Base-by-base conservation (phyloP, 2,113 vertebrate species). In the Lontra canadensis region DNA sequence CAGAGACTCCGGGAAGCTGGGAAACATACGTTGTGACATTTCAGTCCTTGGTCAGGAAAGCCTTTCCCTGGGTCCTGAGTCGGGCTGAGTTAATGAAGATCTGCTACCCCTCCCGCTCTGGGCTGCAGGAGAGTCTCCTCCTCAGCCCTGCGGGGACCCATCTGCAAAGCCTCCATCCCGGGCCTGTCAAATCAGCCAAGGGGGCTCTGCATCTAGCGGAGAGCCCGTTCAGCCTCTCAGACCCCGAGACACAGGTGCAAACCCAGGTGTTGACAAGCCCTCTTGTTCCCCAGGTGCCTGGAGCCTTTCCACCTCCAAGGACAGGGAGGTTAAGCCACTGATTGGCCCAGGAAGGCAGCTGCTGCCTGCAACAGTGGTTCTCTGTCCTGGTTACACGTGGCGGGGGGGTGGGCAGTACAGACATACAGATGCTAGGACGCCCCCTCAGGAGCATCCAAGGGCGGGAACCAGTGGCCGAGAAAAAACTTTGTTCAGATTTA, bases 11-110 rank as follows among this genome's bases (percentile, higher is more conserved):
- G 55, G 96, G 96, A 98, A 97, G 95, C 90, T 97, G 93, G 97
- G 97, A 98, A 98, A 96, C 98, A 97, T 98, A 98, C 98, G 98
- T 87, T 93, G 94, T 90, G 98, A 79, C 98, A 98, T 98, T 98
- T 83, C 97, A 98, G 98, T 98, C 97, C 95, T 95, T 76, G 76
- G 96, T 88, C 95, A 89, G 42, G 90, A 88, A 98, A 83, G 86
- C 96, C 93, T 86, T 26, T 85, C 86, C 89, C 87, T 55, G 81
- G 81, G 18, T 4, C 39, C 63, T 25, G 47, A 85, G 57, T 94
- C 74, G 34, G 18, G 18, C 65, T 36, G 6, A 34, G 67, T 61
- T 71, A 89, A 89, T n/a, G 86, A 86, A 34, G 96, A 79, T 59
- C 49, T 52, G 59, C 29, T 36, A 12, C 25, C 7, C 31, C n/a